Percentiles rank a stretch among this genome's conserved stretches.
Conservation (phyloP, 2,888 invertebrate species). For the Amphipyra tragopoginis region DNA sequence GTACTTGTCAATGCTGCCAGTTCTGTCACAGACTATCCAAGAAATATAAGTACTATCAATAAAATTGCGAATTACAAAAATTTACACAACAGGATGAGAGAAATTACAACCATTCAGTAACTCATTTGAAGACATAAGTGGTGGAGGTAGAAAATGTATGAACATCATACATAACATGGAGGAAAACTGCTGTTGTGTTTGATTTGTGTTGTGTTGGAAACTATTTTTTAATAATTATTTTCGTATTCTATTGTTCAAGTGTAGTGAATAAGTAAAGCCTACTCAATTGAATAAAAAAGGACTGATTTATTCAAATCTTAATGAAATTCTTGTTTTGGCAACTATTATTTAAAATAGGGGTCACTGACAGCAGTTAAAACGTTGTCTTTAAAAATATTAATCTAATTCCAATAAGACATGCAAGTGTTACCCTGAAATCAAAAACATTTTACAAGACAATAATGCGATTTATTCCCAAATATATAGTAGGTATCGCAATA, state of each 20-base stretch:
- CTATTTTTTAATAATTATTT: neutral
- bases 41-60: constrained; percentile 38
- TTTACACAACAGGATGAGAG: constrained; percentile 19
- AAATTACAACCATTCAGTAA: constrained; percentile 46
- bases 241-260: neutral
- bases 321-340: neutral
- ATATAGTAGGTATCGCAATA: constrained; percentile 63
- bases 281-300: neutral
- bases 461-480: constrained; percentile 70
- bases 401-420: constrained; percentile 44
- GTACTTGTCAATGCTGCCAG: constrained; percentile 60
- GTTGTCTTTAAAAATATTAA: constrained; percentile 35
- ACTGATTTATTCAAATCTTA: neutral
- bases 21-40: constrained; percentile 27
- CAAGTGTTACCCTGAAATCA: constrained; percentile 66
- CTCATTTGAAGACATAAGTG: constrained; percentile 45
- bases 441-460: constrained; percentile 66
- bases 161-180: constrained; percentile 11
- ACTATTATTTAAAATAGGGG: neutral
- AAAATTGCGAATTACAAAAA: constrained; percentile 18
- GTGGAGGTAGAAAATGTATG: constrained; percentile 20
- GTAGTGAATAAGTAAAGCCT: neutral
- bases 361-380: constrained; percentile 49
- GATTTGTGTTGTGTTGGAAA: neutral
- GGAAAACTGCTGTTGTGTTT: neutral